Evolutionary conservation across 2,797 vertebrate species (phyloP).

Genomic region (Enteromius radiatus): DNA sequence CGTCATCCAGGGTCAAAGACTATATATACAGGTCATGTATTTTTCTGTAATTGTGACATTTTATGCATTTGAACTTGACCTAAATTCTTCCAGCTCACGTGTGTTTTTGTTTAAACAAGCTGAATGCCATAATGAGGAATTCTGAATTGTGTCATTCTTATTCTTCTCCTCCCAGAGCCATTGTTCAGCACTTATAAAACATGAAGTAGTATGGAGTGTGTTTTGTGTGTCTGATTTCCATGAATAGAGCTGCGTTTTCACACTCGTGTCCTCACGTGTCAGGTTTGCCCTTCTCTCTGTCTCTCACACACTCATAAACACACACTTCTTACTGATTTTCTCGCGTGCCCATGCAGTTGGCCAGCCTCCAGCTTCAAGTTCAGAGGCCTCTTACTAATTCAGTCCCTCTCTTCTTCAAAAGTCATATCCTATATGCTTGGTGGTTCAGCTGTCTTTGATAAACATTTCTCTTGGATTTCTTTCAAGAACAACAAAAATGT

Average conservation of each 20-base stretch:
- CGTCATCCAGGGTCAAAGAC: constrained; percentile 32
- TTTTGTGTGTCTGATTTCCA: constrained; percentile 9
- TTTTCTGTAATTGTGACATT: not conserved
- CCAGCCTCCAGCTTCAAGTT: constrained; percentile 3
- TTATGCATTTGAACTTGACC: not conserved
- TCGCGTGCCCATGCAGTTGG: constrained; percentile 11
- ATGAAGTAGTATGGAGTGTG: not conserved
- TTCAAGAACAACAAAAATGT: constrained; percentile 14
- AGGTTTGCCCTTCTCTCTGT: not conserved
- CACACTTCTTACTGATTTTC: not conserved
- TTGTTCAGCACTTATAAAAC: not conserved
- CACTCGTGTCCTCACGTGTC: constrained; percentile 12
- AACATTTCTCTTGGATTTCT: constrained; percentile 8
- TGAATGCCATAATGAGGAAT: not conserved
- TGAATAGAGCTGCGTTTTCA: constrained; percentile 6
- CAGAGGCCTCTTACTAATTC: constrained; percentile 26
- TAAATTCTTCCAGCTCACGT: not conserved
- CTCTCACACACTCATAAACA: not conserved
- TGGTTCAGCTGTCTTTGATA: constrained; percentile 15
- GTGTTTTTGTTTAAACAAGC: constrained; percentile 25
- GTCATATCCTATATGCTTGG: constrained; percentile 4
- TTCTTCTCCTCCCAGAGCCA: not conserved
- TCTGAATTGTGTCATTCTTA: constrained; percentile 1
- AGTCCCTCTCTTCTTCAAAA: constrained; percentile 4
- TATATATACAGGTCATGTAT: not conserved